Base-by-base conservation (phyloP, 2,113 vertebrate genomes). In the Muntiacus reevesi region DNA sequence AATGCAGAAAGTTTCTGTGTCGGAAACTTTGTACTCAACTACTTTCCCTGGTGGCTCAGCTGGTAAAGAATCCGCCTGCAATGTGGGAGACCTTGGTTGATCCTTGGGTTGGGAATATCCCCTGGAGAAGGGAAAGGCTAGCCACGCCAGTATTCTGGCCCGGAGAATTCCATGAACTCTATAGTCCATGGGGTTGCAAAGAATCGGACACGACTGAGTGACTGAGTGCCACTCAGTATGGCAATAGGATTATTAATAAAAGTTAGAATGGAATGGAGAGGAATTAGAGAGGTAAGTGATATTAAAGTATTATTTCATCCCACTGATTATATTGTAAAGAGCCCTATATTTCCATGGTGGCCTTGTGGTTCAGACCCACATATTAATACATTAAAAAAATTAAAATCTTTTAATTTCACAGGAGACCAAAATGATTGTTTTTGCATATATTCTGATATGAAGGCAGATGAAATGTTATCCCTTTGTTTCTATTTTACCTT, bases 401-500 rank as follows among this genome's bases (percentile, higher is more conserved):
- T 40, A 40, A 89, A 86, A 67, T 5, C 6, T 16, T 64, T 81
- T 45, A 85, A 50, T 78, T 94, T 93, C 52, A 95, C 50, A 83
- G 40, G 43, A 59, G 25, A 52, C n/a, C 82, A 91, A 97, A 92
- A 95, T 90, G 21, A 85, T 50, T 55, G 21, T 76, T 95, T 96
- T 89, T 92, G 87, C 52, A 94, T 86, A 76, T 90, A 82, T 87
- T 94, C 47, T 93, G 89, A 84, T 87, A 19, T 82, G 74, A 78
- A 21, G n/a, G n/a, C 30, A 91, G 89, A 89, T 55, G 54, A 84
- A 96, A 78, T 85, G 23, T 83, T 96, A 91, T 57, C 30, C 14
- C 7, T 25, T 76, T 95, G 33, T 95, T 86, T 87, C 60, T 93
- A 74, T 62, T 91, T 86, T 82, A 87, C 33, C 92, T 93, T 62